A percentile compares a stretch with the other conserved stretches of the same genome.
phyloP scores from a whole-genome alignment of 2,888 invertebrate species.

The Schrankia costaestrigalis region DNA sequence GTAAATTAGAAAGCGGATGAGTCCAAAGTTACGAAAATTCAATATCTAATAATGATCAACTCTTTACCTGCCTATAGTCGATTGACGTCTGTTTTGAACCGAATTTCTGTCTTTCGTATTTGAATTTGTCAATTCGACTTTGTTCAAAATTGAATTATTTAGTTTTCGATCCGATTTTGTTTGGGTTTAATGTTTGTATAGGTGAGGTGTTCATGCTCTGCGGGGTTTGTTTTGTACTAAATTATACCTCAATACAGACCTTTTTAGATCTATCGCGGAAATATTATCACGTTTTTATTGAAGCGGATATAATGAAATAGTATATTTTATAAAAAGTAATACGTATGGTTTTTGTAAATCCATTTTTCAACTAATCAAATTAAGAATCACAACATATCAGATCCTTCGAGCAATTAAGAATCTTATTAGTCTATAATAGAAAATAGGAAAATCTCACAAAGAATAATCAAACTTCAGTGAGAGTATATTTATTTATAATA shows the following conservation, averaged over 20 bases:
- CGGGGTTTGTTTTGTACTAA: slow-evolving; percentile 41
- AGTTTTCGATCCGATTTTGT: slow-evolving; percentile 72
- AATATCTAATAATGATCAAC: slow-evolving; percentile 80
- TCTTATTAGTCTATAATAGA: no score
- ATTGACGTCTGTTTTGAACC: slow-evolving; percentile 37
- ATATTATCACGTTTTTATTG: neutral
- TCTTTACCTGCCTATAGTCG: slow-evolving; percentile 71
- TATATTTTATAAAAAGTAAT: slow-evolving; percentile 2
- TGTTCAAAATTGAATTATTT: slow-evolving; percentile 74
- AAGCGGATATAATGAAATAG: neutral
- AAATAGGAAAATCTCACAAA: slow-evolving; percentile 27
- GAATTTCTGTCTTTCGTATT: slow-evolving; percentile 41
- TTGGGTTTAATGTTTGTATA: slow-evolving; percentile 55
- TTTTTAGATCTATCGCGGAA: slow-evolving; percentile 12
- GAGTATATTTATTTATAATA: slow-evolving; percentile 36
- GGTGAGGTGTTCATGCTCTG: slow-evolving; percentile 51
- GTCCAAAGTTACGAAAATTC: slow-evolving; percentile 81
- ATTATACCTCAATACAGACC: slow-evolving; percentile 18
- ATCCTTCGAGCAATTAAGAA: no score
- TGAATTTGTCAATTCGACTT: slow-evolving; percentile 74
- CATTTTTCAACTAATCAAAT: no score
- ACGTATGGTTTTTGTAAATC: no score
- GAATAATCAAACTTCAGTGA: slow-evolving; percentile 46
- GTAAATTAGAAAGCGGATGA: slow-evolving; percentile 81
- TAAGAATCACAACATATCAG: no score